These are phyloP conservation scores for Anarsia innoxiella DNA, from an alignment of 2,888 invertebrate species.

Conservation along the genomic window DNA sequence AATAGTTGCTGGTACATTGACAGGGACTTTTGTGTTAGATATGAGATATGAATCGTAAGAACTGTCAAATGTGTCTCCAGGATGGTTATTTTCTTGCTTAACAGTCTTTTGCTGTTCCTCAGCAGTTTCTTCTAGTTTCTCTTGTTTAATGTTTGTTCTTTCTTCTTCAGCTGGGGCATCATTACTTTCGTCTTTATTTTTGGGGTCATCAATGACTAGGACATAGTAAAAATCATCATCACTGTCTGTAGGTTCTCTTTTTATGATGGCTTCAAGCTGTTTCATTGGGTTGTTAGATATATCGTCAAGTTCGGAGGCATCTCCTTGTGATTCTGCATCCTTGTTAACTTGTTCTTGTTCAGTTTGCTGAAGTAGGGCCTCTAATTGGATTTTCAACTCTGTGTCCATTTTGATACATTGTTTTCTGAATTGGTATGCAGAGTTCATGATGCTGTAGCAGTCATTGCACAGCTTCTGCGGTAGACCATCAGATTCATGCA, in stretches of 20 bases:
- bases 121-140: conserved; percentile 16
- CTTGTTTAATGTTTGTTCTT: conserved; percentile 17
- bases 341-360: conserved; percentile 24
- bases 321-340: conserved; percentile 15
- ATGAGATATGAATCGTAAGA: conserved; percentile 56
- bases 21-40: conserved; percentile 47
- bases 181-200: conserved; percentile 21
- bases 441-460: conserved; percentile 48
- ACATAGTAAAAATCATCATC: conserved; percentile 70
- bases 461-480: conserved; percentile 59
- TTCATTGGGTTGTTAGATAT: conserved; percentile 51
- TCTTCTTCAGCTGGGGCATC: conserved; percentile 16
- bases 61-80: conserved; percentile 34
- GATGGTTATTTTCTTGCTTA: conserved; percentile 9
- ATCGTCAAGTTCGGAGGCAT: conserved; percentile 14
- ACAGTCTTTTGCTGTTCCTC: conserved; percentile 9
- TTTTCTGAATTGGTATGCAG: conserved; percentile 57
- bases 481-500: conserved; percentile 51
- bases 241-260: conserved; percentile 54
- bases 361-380: conserved; percentile 32
- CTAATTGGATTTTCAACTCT: conserved; percentile 52
- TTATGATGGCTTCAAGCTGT: conserved; percentile 56
- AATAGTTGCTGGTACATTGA: conserved; percentile 62
- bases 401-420: conserved; percentile 66
- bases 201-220: conserved; percentile 58